Percentiles rank a stretch among this genome's conserved stretches.
Conservation (phyloP, 2,888 invertebrate genomes). For the Seira musarum region DNA sequence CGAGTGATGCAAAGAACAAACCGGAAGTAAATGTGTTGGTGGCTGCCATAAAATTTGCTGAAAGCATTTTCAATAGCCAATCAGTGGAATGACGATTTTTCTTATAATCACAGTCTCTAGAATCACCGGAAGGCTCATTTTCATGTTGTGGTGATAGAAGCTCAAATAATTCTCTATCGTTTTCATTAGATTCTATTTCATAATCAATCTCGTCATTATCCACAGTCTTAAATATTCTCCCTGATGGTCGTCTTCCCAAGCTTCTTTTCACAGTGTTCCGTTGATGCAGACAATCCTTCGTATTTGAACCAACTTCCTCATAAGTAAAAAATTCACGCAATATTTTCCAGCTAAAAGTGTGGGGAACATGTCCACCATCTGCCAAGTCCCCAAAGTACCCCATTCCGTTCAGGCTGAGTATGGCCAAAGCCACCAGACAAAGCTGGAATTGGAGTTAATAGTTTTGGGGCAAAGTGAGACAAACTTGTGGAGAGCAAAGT, state of each 20-base stretch:
- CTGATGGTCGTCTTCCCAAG: neutral
- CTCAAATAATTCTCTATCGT: neutral
- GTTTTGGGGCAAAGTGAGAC: too few species aligned
- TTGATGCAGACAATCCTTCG: slow-evolving; percentile 26
- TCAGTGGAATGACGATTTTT: neutral
- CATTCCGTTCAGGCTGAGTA: slow-evolving; percentile 38
- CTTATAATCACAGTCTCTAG: slow-evolving; percentile 10
- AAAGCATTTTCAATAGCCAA: slow-evolving; percentile 40
- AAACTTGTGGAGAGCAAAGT: too few species aligned
- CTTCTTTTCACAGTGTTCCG: neutral
- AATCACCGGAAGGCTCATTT: neutral
- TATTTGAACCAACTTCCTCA: neutral
- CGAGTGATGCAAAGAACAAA: slow-evolving; percentile 18
- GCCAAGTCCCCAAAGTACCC: slow-evolving; percentile 22
- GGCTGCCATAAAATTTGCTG: slow-evolving; percentile 26
- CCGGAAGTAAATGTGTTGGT: slow-evolving; percentile 37
- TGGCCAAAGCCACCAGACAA: slow-evolving; percentile 27
- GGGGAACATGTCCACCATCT: slow-evolving; percentile 16
- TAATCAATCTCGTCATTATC: slow-evolving; percentile 1
- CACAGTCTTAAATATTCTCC: neutral
- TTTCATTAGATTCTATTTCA: neutral
- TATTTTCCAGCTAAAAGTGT: slow-evolving; percentile 48
- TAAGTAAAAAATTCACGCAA: slow-evolving; percentile 41
- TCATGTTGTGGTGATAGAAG: neutral
- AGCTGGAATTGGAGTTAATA: slow-evolving; percentile 17